These are phyloP conservation scores for Mormoops blainvillei DNA, from an alignment of 2,113 vertebrate species.

Conservation along the genomic window DNA sequence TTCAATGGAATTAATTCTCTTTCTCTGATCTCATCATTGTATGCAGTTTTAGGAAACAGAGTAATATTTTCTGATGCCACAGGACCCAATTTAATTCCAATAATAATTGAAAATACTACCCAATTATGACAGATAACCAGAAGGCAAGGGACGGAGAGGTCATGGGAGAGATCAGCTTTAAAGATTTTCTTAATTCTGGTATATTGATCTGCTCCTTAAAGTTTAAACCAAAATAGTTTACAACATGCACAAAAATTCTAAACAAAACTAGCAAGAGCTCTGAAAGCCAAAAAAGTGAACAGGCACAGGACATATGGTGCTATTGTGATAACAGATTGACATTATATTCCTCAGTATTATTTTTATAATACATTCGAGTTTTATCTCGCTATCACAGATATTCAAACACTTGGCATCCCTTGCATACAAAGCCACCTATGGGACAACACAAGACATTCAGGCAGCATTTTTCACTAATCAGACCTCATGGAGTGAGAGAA, in stretches of 20 bases:
- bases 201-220: not conserved
- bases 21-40: not conserved
- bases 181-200: not conserved
- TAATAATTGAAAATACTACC: not conserved
- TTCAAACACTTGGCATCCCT: not conserved
- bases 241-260: not conserved
- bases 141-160: not conserved
- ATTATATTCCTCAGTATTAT: not conserved
- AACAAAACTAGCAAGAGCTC: not conserved
- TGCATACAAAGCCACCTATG: not conserved
- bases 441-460: not conserved
- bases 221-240: not conserved
- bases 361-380: not conserved
- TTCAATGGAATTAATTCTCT: not conserved
- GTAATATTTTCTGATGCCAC: not conserved
- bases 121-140: not conserved
- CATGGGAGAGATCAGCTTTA: not conserved
- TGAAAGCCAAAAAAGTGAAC: not conserved
- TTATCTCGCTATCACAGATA: not conserved
- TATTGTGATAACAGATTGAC: not conserved
- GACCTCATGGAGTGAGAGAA: not conserved
- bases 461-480: not conserved
- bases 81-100: not conserved
- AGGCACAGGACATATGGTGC: accelerated
- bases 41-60: not conserved